A percentile compares a stretch with the other conserved stretches of the same genome.
These are phyloP conservation scores for Lucilia sericata DNA, from an alignment of 1,140 invertebrate species.

Conservation along the genomic window DNA sequence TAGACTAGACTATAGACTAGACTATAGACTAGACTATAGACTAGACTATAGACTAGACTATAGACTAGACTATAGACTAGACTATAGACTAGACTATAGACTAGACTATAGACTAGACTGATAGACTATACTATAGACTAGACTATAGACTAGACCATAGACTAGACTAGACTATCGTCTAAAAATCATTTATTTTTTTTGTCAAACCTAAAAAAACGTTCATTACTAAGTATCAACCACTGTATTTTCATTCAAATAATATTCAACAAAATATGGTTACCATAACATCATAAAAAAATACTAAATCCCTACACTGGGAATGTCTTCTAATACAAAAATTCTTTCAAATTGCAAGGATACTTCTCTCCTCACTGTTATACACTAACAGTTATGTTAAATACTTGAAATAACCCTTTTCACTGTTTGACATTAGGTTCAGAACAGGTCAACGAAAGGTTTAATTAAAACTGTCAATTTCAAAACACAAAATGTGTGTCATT, in stretches of 20 bases:
- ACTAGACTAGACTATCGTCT: too few species aligned
- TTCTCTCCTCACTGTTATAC: not conserved
- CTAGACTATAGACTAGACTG: too few species aligned
- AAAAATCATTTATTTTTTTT: too few species aligned
- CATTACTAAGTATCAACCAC: not conserved
- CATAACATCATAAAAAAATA: not conserved
- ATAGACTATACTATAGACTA: too few species aligned
- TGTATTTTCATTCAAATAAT: not conserved
- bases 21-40: too few species aligned
- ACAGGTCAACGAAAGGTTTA: slow-evolving; percentile 30
- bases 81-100: too few species aligned
- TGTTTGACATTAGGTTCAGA: slow-evolving; percentile 12
- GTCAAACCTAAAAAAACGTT: not conserved
- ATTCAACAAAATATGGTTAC: not conserved
- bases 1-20: too few species aligned
- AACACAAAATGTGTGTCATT: slow-evolving; percentile 12
- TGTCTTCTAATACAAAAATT: not conserved
- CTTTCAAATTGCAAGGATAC: not conserved
- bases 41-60: too few species aligned
- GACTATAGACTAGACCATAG: too few species aligned
- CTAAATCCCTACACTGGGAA: not conserved
- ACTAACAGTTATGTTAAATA: not conserved
- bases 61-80: too few species aligned
- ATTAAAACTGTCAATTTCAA: slow-evolving; percentile 25
- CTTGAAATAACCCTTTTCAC: not conserved